Evolutionary conservation across 2,797 vertebrate genomes (phyloP), one percentile per base, ranked within the genome.

Genomic region (Hybognathus amarus): DNA sequence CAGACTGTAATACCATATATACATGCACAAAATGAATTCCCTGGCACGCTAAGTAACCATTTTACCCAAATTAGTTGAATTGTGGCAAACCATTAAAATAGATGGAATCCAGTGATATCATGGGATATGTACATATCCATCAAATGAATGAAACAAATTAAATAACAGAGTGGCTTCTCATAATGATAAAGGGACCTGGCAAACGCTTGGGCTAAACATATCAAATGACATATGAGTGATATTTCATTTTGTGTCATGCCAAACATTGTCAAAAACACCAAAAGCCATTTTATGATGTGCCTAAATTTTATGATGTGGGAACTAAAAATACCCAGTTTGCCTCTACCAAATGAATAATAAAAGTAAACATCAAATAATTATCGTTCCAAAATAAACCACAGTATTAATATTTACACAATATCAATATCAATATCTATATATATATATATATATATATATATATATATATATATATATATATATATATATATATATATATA

Each of bases 111-210:
- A 61, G 8, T 45, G 54, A 61, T 80, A 20, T 30, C 52, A 59
- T 71, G 54, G n/a, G 54, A 80, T 30, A 45, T 18, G 54, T 40
- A 64, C 54, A 40, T 36, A 36, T 67, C 20, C 20, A 73, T 81
- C 52, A 75, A 59, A 75, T 56, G 12, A 75, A 24, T 56, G 20
- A 56, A 38, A 59, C 27, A 73, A 59, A 81, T 42, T 56, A 54
- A 70, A 79, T 45, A 52, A 40, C 33, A 12, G 20, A 67, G 54
- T 71, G 66, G 5, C 54, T 50, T 73, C 20, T 73, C 22, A 36
- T 9, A 8, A 20, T 61, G 56, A 81, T 73, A 47, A 80, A 71
- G 22, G 22, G 69, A 63, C 68, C 24, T 73, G 56, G 54, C 54
- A 71, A 80, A 70, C 11, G 6, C 36, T n/a, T 17, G 17, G 36